Evolutionary conservation across 2,888 invertebrate species (phyloP).

Genomic region (Leucophenga maculata): DNA sequence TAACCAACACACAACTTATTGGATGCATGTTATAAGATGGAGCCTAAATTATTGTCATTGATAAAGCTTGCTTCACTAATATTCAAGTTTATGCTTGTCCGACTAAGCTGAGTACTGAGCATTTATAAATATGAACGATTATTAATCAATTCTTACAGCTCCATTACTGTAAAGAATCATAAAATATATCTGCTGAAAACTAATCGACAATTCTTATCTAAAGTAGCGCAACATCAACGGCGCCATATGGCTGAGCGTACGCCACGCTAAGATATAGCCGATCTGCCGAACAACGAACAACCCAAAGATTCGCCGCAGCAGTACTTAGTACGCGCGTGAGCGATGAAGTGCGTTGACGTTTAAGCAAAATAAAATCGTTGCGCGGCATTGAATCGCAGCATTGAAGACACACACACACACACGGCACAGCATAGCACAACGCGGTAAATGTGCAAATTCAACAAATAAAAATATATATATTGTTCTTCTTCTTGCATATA

Average conservation of each 20-base stretch:
- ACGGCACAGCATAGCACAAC: background rate
- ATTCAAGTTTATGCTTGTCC: too few relatives aligned
- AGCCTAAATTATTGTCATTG: too few relatives aligned
- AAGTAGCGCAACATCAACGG: constrained; percentile 15
- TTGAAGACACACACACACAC: constrained; percentile 31
- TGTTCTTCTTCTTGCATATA: too few relatives aligned
- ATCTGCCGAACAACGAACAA: background rate
- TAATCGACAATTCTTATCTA: too few relatives aligned
- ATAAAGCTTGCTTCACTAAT: too few relatives aligned
- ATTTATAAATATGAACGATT: too few relatives aligned
- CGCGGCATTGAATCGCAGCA: constrained; percentile 49
- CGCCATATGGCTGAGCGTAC: background rate
- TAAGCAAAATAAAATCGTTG: constrained; percentile 5
- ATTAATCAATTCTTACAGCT: too few relatives aligned
- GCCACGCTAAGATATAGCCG: background rate
- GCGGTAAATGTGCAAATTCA: constrained; percentile 44
- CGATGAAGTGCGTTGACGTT: constrained; percentile 63
- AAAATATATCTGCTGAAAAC: too few relatives aligned
- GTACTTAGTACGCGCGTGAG: constrained; percentile 55
- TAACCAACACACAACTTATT: too few relatives aligned
- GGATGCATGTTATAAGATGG: too few relatives aligned
- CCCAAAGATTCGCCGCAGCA: background rate
- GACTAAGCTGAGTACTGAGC: too few relatives aligned
- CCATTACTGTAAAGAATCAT: too few relatives aligned
- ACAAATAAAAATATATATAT: constrained; percentile 24